Conservation (phyloP, 2,888 invertebrate species). For the Netelia inedita region DNA sequence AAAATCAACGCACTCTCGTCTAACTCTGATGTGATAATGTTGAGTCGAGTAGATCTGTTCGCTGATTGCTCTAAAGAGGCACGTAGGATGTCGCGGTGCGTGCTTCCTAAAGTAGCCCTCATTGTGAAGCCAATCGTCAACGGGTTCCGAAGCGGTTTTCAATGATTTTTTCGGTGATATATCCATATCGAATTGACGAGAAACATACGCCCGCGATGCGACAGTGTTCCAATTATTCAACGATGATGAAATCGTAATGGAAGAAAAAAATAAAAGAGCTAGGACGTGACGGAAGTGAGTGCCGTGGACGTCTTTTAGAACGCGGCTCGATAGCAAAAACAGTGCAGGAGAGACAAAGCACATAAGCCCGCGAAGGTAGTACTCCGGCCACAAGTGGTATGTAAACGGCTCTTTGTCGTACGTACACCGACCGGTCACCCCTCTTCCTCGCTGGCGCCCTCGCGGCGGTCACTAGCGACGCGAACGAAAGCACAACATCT, state of each 20-base stretch:
- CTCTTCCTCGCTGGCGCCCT: background rate
- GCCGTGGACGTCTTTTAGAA: background rate
- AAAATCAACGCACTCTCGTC: slow-evolving; percentile 91
- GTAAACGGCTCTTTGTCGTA: slow-evolving; percentile 1
- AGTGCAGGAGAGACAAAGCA: slow-evolving; percentile 1
- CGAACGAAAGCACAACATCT: background rate
- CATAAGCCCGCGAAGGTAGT: background rate
- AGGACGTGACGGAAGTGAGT: slow-evolving; percentile 2
- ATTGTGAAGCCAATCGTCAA: slow-evolving; percentile 92
- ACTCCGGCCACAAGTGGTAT: background rate
- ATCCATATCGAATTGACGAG: slow-evolving; percentile 72
- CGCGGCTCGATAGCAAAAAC: background rate
- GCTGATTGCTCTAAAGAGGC: slow-evolving; percentile 94
- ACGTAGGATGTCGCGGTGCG: slow-evolving; percentile 94
- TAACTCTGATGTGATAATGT: slow-evolving; percentile 90
- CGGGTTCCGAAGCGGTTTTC: slow-evolving; percentile 79
- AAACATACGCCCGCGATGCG: background rate
- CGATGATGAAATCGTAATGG: slow-evolving; percentile 3
- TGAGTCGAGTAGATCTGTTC: slow-evolving; percentile 92
- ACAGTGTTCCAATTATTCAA: slow-evolving; percentile 25
- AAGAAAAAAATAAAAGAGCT: background rate
- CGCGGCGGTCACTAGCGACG: background rate
- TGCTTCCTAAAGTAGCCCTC: slow-evolving; percentile 95
- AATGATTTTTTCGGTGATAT: slow-evolving; percentile 77
- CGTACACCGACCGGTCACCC: background rate